phyloP scores from a whole-genome alignment of 2,113 vertebrate species.

The Columba livia region DNA sequence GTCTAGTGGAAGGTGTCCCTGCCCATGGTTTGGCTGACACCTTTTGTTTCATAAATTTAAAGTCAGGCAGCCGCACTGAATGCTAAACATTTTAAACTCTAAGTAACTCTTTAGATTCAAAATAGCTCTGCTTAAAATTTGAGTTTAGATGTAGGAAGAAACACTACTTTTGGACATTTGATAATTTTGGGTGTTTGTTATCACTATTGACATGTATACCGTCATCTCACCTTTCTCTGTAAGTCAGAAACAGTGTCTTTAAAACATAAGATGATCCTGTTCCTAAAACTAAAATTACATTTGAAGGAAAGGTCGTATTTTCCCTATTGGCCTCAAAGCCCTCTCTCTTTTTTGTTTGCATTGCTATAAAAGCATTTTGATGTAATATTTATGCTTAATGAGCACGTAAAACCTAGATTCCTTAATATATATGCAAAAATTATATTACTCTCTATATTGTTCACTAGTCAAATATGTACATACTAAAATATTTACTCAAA shows the following conservation, averaged over 20 bases:
- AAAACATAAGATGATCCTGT: constrained; percentile 17
- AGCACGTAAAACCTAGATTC: not conserved
- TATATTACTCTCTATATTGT: not conserved
- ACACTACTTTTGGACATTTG: not conserved
- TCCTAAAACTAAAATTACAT: constrained; percentile 33
- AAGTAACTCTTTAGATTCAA: not conserved
- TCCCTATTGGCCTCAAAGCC: not conserved
- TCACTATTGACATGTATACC: not conserved
- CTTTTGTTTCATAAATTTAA: constrained; percentile 47
- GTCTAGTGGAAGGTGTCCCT: not conserved
- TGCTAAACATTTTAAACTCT: not conserved
- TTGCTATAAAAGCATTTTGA: not conserved
- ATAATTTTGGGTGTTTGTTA: constrained; percentile 1
- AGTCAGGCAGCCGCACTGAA: not conserved
- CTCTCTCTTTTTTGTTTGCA: not conserved
- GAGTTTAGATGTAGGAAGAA: not conserved
- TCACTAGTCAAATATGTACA: not conserved
- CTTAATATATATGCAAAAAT: not conserved
- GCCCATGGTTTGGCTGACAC: not conserved
- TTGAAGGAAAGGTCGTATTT: not conserved
- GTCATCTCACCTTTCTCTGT: not conserved
- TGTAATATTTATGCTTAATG: not conserved
- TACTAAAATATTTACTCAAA: not conserved
- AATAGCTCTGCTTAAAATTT: not conserved
- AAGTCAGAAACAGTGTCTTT: constrained; percentile 23